Base-by-base conservation (phyloP, 2,113 vertebrate species). In the Syngnathus floridae region DNA sequence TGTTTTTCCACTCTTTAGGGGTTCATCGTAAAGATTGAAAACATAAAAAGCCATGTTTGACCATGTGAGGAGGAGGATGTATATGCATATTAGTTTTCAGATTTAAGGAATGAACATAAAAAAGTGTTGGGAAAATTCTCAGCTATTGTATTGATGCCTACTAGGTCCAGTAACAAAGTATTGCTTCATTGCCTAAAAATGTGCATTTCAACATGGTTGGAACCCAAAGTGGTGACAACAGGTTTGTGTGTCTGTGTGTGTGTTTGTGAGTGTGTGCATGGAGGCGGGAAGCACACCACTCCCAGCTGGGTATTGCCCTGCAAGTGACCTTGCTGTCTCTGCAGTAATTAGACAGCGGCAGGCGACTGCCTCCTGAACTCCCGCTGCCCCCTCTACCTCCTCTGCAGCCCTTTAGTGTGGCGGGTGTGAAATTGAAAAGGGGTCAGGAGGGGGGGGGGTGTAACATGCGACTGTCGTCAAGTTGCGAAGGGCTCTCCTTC, bases 311-410 rank as follows among this genome's bases (percentile, higher is more conserved):
- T 88, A 87, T 90, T 91, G 89, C 88, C 91, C 91, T 82, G 87
- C 84, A 79, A 51, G 83, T 92, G 89, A 92, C 91, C 91, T 91
- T 88, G 82, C 86, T 89, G 90, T 91, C 90, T 91, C 89, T 70
- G 87, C 87, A 90, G 89, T 91, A 92, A 92, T 91, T 90, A 91
- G 89, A 90, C 89, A 88, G 85, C 79, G 82, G 88, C 88, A 91
- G 89, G 91, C 89, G 85, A 88, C 88, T 91, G 90, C 88, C 89
- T 91, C 91, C 87, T 91, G 91, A 91, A 91, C 90, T 91, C 86
- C 87, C 69, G 76, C 75, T 90, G 89, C 86, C 89, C 89, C 83
- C 80, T 81, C 74, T 66, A 75, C 73, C 19, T 21, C 57, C 10
- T 22, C 59, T 38, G 16, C 1, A 59, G 57, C 57, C 57, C 51